phyloP scores from a whole-genome alignment of 2,888 invertebrate species.

The Oligia strigilis region DNA sequence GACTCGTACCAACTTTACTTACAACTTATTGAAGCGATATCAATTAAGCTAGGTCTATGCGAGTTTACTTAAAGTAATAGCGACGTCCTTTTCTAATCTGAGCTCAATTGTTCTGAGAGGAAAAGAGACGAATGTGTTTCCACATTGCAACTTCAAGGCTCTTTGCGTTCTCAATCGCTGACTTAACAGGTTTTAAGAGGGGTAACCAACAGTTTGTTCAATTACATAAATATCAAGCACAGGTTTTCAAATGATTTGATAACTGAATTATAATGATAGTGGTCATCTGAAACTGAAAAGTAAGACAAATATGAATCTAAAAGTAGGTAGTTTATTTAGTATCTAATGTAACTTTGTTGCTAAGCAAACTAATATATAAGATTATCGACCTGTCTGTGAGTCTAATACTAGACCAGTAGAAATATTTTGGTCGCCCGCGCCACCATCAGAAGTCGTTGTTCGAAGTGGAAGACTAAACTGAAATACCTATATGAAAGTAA shows the following conservation, averaged over 20 bases:
- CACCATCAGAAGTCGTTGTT: not conserved
- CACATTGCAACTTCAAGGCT: slow-evolving; percentile 64
- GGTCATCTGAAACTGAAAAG: not conserved
- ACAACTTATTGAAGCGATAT: slow-evolving; percentile 70
- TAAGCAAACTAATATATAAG: not conserved
- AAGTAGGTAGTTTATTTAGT: not conserved
- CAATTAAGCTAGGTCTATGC: slow-evolving; percentile 77
- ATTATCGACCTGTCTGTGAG: not conserved
- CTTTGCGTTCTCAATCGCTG: slow-evolving; percentile 83
- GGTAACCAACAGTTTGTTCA: slow-evolving; percentile 73
- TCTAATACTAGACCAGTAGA: too few relatives aligned
- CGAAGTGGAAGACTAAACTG: too few relatives aligned
- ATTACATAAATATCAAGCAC: slow-evolving; percentile 2
- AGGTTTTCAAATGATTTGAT: not conserved
- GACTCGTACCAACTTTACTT: slow-evolving; percentile 58
- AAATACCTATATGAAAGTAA: not conserved
- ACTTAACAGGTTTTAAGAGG: slow-evolving; percentile 87
- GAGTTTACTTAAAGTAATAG: slow-evolving; percentile 74
- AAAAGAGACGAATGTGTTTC: slow-evolving; percentile 76
- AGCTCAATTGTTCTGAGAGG: slow-evolving; percentile 55
- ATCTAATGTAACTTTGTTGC: too few relatives aligned
- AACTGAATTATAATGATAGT: not conserved
- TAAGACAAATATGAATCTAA: not conserved
- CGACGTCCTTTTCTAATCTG: slow-evolving; percentile 70
- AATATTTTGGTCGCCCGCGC: not conserved